Conservation (phyloP, 2,113 vertebrate genomes). For the Acanthochromis polyacanthus region DNA sequence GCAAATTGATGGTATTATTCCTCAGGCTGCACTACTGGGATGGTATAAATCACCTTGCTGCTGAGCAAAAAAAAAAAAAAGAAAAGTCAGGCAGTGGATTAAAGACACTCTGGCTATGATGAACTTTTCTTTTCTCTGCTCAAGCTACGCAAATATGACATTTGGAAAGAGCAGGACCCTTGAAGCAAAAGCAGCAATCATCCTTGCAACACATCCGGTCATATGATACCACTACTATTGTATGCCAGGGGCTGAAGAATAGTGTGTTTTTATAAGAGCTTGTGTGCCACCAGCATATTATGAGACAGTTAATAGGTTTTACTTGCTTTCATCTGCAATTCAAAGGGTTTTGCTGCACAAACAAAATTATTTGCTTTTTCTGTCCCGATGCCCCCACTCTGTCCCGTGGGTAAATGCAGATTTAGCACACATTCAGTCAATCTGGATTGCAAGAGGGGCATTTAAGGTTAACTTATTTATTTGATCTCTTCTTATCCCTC, state of each 20-base stretch:
- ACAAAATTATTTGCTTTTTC: constrained; percentile 61
- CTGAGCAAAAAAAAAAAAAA: constrained; percentile 72
- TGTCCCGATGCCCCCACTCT: constrained; percentile 42
- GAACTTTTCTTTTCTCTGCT: constrained; percentile 63
- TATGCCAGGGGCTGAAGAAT: constrained; percentile 54
- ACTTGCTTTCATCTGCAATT: constrained; percentile 71
- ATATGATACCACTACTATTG: constrained; percentile 38
- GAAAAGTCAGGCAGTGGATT: constrained; percentile 67
- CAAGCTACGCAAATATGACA: constrained; percentile 70
- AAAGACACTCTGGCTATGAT: constrained; percentile 64
- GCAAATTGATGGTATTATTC: constrained; percentile 71
- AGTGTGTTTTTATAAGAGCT: constrained; percentile 57
- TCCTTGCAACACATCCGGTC: constrained; percentile 52
- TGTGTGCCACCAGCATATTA: constrained; percentile 59
- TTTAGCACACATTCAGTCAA: constrained; percentile 38
- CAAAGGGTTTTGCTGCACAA: constrained; percentile 66
- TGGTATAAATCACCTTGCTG: constrained; percentile 70
- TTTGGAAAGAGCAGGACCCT: constrained; percentile 69
- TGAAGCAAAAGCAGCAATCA: constrained; percentile 65
- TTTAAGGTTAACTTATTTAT: constrained; percentile 53
- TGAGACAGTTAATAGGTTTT: constrained; percentile 64
- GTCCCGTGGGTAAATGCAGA: constrained; percentile 47
- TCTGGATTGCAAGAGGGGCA: constrained; percentile 28
- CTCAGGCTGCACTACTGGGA: constrained; percentile 53
- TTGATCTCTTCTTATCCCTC: constrained; percentile 50